These are phyloP conservation scores for Drosophila merina DNA, from an alignment of 2,888 invertebrate genomes.

Conservation along the genomic window DNA sequence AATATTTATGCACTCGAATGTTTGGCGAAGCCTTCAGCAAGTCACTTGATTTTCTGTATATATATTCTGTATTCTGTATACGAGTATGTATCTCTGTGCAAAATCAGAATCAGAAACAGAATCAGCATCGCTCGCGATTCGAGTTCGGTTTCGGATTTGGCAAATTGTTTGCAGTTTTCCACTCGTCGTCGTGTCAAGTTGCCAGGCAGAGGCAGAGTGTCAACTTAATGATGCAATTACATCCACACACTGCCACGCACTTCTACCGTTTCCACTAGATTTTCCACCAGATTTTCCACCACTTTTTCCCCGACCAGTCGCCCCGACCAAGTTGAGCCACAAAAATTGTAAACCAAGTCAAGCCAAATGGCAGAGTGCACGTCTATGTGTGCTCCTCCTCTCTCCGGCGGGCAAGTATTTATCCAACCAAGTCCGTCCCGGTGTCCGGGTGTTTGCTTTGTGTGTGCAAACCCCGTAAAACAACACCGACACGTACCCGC, in stretches of 20 bases:
- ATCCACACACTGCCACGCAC: slow-evolving; percentile 42
- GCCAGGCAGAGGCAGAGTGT: slow-evolving; percentile 47
- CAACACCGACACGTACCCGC: slow-evolving; percentile 4
- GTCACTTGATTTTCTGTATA: slow-evolving; percentile 29
- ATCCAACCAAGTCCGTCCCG: slow-evolving; percentile 6
- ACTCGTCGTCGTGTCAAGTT: slow-evolving; percentile 64
- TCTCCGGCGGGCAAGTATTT: slow-evolving; percentile 18
- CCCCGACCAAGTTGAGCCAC: not conserved
- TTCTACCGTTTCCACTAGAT: slow-evolving; percentile 5
- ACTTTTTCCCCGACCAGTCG: not conserved
- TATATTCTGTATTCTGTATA: not conserved
- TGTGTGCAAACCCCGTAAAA: slow-evolving; percentile 3
- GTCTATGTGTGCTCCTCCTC: slow-evolving; percentile 12
- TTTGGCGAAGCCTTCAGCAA: slow-evolving; percentile 45
- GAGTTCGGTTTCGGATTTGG: slow-evolving; percentile 14
- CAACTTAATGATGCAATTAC: slow-evolving; percentile 67
- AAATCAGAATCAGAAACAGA: not conserved
- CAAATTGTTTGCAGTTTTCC: slow-evolving; percentile 30
- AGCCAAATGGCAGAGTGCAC: slow-evolving; percentile 21
- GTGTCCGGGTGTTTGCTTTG: slow-evolving; percentile 27
- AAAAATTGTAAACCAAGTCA: slow-evolving; percentile 10
- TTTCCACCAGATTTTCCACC: not conserved
- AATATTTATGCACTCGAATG: slow-evolving; percentile 66
- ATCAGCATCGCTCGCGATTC: slow-evolving; percentile 11
- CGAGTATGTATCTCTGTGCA: not conserved